Evolutionary conservation across 2,888 invertebrate species (phyloP).

Genomic region (Pyralis farinalis): DNA sequence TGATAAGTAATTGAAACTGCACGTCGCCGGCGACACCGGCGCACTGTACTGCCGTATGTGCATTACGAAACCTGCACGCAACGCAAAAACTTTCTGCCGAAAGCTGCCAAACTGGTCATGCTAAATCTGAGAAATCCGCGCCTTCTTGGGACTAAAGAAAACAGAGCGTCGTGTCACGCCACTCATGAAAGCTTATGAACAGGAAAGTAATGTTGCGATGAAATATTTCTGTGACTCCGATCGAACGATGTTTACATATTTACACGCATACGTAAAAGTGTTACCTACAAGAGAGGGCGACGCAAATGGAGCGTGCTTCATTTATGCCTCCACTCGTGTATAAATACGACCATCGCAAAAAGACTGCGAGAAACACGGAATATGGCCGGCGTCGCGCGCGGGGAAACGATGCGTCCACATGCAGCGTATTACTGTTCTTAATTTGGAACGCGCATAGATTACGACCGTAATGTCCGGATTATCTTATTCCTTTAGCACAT

Average conservation of each 20-base stretch:
- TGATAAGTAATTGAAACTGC: conserved; percentile 38
- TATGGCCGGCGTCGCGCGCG: conserved; percentile 29
- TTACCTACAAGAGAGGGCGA: conserved; percentile 40
- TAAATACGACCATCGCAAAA: conserved; percentile 52
- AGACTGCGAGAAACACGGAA: conserved; percentile 57
- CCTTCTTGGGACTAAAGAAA: conserved; percentile 55
- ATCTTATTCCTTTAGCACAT: too few relatives aligned
- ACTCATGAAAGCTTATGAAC: conserved; percentile 32
- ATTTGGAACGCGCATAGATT: conserved; percentile 14
- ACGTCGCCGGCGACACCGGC: conserved; percentile 22
- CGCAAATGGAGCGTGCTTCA: conserved; percentile 61
- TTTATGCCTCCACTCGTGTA: conserved; percentile 48
- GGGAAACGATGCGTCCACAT: conserved; percentile 10
- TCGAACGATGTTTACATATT: conserved; percentile 13
- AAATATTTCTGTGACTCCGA: conserved; percentile 24
- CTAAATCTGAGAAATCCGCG: conserved; percentile 63
- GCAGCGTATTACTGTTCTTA: conserved; percentile 13
- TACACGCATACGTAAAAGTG: conserved; percentile 27
- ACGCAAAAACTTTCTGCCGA: conserved; percentile 66
- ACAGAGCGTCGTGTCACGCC: conserved; percentile 24
- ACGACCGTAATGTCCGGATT: neutral
- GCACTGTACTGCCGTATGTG: conserved; percentile 10
- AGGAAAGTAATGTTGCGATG: conserved; percentile 41
- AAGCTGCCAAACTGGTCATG: conserved; percentile 64
- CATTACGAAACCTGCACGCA: conserved; percentile 53